phyloP scores from a whole-genome alignment of 2,113 vertebrate genomes.

The Notarius quadriscutis region DNA sequence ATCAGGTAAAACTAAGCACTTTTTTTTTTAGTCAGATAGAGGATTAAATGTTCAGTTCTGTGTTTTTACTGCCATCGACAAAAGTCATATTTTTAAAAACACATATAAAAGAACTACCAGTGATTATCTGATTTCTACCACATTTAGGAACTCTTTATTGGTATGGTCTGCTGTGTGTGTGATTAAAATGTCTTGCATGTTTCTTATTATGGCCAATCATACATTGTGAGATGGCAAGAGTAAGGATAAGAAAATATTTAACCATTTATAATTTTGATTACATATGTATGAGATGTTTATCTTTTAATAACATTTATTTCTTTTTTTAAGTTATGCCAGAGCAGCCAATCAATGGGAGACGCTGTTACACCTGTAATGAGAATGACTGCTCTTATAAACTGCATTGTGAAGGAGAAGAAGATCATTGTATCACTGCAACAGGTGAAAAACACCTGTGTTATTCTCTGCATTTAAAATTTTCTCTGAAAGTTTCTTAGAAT shows the following conservation, averaged over 20 bases:
- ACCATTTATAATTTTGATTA: background rate
- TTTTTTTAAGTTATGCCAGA: background rate
- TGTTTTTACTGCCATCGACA: background rate
- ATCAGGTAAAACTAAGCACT: slow-evolving; percentile 2
- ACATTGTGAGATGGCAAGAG: background rate
- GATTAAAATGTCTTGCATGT: background rate
- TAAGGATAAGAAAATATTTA: background rate
- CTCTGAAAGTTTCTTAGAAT: background rate
- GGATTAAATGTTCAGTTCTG: background rate
- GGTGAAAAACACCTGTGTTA: background rate
- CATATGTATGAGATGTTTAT: background rate
- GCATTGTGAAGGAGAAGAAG: background rate
- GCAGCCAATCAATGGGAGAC: background rate
- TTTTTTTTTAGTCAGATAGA: too few species aligned
- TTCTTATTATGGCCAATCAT: background rate
- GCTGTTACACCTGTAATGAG: slow-evolving; percentile 43
- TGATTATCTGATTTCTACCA: background rate
- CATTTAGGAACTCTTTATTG: background rate
- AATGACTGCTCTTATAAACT: slow-evolving; percentile 34
- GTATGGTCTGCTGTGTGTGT: background rate
- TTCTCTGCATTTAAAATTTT: background rate
- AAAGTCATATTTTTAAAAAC: background rate
- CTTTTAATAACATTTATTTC: background rate
- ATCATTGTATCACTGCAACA: background rate
- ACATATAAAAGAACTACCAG: background rate